Base-by-base conservation (phyloP, 2,797 vertebrate genomes). In the Numenius phaeopus region DNA sequence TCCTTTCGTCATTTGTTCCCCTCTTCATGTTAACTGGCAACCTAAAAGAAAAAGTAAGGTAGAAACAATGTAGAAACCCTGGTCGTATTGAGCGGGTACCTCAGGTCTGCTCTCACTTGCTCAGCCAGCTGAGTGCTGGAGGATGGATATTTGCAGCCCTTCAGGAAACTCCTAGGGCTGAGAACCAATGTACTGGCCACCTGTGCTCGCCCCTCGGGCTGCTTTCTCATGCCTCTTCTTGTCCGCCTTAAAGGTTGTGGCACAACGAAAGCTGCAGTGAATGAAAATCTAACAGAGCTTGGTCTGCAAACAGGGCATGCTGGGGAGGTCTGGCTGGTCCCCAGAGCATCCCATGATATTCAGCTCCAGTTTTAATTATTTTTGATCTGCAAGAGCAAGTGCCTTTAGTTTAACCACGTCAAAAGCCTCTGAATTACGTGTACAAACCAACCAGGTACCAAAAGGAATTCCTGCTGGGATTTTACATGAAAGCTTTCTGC, bases 381-480 rank as follows among this genome's bases (percentile, higher is more conserved):
- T 96, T 84, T 84, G 64, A 70, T 50, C n/a, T 71, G 27, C 26
- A 73, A 94, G 44, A 62, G 55, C 42, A 85, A 76, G 20, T 40
- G 10, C 71, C 29, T 85, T n/a, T n/a, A 72, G 26, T 84, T 96
- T 82, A 95, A 69, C 30, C 32, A 11, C 4, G 11, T 83, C 62
- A 87, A 93, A 97, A 77, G 7, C 21, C 27, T 72, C 61, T 69
- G 55, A 79, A 88, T 88, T 82, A 57, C 9, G 2, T 44, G n/a
- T 61, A 62, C n/a, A 61, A 90, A 85, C 23, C 2, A 7, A 89
- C 75, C 11, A 78, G 77, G 37, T 67, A 67, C 49, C 73, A 87
- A 92, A 93, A 94, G 65, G 57, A 77, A 75, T 84, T 90, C 89
- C 90, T 94, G 72, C 76, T 93, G 72, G 37, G 71, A 32, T 94